These are phyloP conservation scores for Bacillus rossius DNA, from an alignment of 1,140 invertebrate species.

Conservation along the genomic window DNA sequence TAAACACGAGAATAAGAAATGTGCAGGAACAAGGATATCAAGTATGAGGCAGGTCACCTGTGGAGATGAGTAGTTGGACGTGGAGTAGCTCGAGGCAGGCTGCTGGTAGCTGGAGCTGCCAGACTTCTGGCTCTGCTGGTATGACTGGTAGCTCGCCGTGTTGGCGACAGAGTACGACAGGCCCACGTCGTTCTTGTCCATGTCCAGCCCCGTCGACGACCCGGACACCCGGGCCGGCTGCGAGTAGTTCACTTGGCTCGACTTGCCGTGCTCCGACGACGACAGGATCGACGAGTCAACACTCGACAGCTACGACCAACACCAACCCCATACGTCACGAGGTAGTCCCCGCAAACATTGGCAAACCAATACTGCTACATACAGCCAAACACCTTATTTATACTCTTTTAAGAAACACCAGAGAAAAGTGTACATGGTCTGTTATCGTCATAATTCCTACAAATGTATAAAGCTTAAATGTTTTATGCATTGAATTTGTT, in stretches of 20 bases:
- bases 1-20: no score
- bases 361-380: no score
- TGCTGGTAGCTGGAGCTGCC: slow-evolving; percentile 4
- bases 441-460: no score
- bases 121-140: slow-evolving; percentile 15
- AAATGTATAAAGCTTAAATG: no score
- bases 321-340: no score
- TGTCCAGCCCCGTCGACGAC: slow-evolving; percentile 7
- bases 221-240: slow-evolving; percentile 7
- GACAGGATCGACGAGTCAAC: slow-evolving; percentile 10
- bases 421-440: no score
- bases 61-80: slow-evolving; percentile 15
- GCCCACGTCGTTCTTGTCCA: slow-evolving; percentile 19
- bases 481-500: no score
- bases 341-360: no score
- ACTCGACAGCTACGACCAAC: slow-evolving; percentile 2
- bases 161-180: slow-evolving; percentile 14
- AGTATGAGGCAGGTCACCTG: no score
- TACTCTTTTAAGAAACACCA: no score
- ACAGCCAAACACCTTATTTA: no score
- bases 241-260: slow-evolving; percentile 7
- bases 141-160: slow-evolving; percentile 11
- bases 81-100: slow-evolving; percentile 13
- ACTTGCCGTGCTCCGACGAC: slow-evolving; percentile 13
- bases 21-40: no score